Evolutionary conservation across 2,113 vertebrate genomes (phyloP), one percentile per base, ranked within the genome.

Genomic region (Gallinago undulata): DNA sequence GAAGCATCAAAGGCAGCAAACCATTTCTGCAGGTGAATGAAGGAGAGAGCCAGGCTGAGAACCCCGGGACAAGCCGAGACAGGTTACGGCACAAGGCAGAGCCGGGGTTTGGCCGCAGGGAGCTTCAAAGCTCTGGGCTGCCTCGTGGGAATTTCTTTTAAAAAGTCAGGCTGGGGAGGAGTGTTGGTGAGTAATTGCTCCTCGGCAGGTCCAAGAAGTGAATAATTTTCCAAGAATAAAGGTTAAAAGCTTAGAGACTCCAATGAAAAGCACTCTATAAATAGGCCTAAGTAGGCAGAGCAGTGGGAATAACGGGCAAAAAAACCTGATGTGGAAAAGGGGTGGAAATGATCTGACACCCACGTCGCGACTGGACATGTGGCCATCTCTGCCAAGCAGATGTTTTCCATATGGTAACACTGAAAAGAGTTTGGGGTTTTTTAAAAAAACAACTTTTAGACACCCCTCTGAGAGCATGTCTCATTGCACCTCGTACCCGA

Each of bases 141-240:
- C 96, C 85, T 77, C n/a, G 39, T 95, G 96, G 93, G 96, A 96
- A 96, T 80, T 90, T 87, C 95, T 88, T 94, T 72, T 70, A 37
- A 62, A 37, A 62, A 93, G 72, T 19, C 93, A 31, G 43, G 56
- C 80, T 87, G 87, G 72, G 94, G 92, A 93, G 94, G 93, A 88
- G 64, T 4, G 1, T 37, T 37, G 60, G 15, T 92, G 82, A 94
- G 64, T 81, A 96, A 96, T 19, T 84, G 72, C 85, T 89, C 75
- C 48, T 2, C 2, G 7, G 83, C 88, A 95, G 64, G 82, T 93
- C 96, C 85, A 94, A 96, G 93, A 81, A 92, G 73, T 94, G 96
- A 94, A 96, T 86, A 95, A 90, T 94, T 90, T 90, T 96, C 95
- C 96, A 95, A 78, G 93, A 96, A 94, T 86, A 92, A 96, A 96